A percentile compares a stretch with the other conserved stretches of the same genome.
Conservation (phyloP, 64 coral and sea anemone genomes). For the Dendrophyllia cribrosa region DNA sequence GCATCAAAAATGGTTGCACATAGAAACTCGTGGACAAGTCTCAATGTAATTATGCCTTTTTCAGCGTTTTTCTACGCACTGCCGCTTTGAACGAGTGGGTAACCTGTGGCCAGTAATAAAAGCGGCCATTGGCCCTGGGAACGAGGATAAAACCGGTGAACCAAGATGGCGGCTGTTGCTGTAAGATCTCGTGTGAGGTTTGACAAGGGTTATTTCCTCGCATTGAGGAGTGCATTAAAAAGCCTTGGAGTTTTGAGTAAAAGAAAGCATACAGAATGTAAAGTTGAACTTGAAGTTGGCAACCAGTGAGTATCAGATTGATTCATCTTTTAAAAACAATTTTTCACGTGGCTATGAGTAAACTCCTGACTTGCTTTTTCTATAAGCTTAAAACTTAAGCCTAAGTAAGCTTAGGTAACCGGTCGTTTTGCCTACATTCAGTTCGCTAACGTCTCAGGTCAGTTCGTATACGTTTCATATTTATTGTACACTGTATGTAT, state of each 20-base stretch:
- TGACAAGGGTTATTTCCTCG: neutral
- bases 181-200: neutral
- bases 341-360: neutral
- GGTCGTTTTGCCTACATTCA: too few relatives aligned
- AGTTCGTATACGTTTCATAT: too few relatives aligned
- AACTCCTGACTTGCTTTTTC: too few relatives aligned
- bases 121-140: neutral
- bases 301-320: neutral
- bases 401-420: too few relatives aligned
- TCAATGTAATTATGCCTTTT: too few relatives aligned
- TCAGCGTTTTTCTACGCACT: too few relatives aligned
- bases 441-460: too few relatives aligned
- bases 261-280: conserved; percentile 16
- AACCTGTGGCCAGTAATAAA: neutral
- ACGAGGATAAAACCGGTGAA: neutral
- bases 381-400: too few relatives aligned
- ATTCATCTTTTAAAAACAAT: neutral
- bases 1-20: too few relatives aligned
- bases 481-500: too few relatives aligned
- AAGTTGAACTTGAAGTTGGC: conserved; percentile 35
- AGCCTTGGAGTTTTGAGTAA: neutral
- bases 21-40: too few relatives aligned
- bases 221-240: conserved; percentile 1
- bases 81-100: neutral
- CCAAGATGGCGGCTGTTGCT: conserved; percentile 9